Percentiles rank a stretch among this genome's conserved stretches.
These are phyloP conservation scores for Drosophila willistoni DNA, from an alignment of 1,140 invertebrate species.

Conservation along the genomic window DNA sequence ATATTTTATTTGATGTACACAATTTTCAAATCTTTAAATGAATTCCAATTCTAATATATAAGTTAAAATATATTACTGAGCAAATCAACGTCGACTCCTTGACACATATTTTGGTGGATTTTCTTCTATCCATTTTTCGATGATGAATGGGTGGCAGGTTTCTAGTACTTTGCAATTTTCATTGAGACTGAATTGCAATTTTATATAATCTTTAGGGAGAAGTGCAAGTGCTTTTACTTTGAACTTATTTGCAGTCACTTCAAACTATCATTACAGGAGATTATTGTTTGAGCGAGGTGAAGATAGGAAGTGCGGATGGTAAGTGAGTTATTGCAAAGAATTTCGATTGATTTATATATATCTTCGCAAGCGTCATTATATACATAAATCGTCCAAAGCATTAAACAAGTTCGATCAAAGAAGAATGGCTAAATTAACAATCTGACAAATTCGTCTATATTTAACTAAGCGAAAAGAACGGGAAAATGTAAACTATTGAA, in stretches of 20 bases:
- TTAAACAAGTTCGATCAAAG: too few species aligned
- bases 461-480: too few species aligned
- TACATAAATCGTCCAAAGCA: too few species aligned
- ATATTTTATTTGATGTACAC: too few species aligned
- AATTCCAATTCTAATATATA: too few species aligned
- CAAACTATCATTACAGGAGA: constrained; percentile 41
- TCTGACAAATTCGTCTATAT: too few species aligned
- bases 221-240: constrained; percentile 28
- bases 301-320: neutral
- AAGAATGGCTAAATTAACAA: too few species aligned
- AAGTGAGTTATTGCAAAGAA: neutral
- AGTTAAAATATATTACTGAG: too few species aligned
- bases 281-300: neutral
- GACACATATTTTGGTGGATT: neutral
- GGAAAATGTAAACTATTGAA: too few species aligned
- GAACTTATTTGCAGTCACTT: constrained; percentile 28
- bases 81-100: neutral
- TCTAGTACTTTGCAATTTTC: constrained; percentile 36
- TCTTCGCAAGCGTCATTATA: neutral
- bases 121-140: constrained; percentile 31
- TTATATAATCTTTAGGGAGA: constrained; percentile 43
- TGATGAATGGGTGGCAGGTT: constrained; percentile 54
- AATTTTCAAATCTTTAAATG: too few species aligned
- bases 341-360: neutral
- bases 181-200: constrained; percentile 29